Percentiles rank a stretch among this genome's conserved stretches.
These are phyloP conservation scores for Hyperopisus bebe DNA, from an alignment of 2,113 vertebrate genomes.

Conservation along the genomic window DNA sequence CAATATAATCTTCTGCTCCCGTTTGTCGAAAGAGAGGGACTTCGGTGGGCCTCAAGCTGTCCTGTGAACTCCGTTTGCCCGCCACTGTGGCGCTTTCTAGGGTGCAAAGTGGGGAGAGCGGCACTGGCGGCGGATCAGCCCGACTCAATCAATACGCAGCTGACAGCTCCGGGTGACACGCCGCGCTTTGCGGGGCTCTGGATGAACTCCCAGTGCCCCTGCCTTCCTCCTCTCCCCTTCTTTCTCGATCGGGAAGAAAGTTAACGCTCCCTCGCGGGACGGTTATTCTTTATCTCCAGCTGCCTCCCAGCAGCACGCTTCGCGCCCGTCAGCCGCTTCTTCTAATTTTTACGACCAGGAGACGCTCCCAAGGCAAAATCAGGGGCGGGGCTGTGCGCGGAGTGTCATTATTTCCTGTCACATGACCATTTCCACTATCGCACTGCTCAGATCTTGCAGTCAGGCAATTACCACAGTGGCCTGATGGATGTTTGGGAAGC, in stretches of 20 bases:
- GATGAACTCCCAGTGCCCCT: not conserved
- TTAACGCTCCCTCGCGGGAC: not conserved
- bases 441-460: not conserved
- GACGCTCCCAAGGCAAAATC: not conserved
- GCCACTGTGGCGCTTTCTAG: not conserved
- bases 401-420: not conserved
- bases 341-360: not conserved
- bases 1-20: not conserved
- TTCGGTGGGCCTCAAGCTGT: not conserved
- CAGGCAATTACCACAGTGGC: not conserved
- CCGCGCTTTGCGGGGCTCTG: not conserved
- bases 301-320: not conserved
- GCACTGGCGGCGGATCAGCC: not conserved
- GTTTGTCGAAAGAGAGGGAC: not conserved
- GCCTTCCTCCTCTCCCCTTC: not conserved
- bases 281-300: not conserved
- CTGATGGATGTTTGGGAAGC: slow-evolving; percentile 1
- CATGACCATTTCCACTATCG: not conserved
- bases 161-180: not conserved
- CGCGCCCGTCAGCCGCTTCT: not conserved
- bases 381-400: not conserved
- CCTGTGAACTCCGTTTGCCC: not conserved
- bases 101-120: not conserved
- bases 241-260: not conserved
- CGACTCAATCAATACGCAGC: not conserved